These are phyloP conservation scores for Lophura nycthemera DNA, from an alignment of 2,113 vertebrate species.

Conservation along the genomic window DNA sequence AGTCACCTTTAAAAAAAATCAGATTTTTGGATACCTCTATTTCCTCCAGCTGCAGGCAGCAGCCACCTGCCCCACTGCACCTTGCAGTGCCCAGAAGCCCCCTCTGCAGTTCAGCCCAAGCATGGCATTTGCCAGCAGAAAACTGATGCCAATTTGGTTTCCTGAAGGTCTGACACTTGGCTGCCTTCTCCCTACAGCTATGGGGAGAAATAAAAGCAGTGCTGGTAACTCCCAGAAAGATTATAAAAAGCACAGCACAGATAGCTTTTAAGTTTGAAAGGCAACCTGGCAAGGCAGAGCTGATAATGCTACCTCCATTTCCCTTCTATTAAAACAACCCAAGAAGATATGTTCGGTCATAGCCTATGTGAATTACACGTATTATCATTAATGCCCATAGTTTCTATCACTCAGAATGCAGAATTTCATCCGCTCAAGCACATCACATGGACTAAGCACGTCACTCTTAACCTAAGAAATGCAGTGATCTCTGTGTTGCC, in stretches of 20 bases:
- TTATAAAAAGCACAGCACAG: not conserved
- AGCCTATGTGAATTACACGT: not conserved
- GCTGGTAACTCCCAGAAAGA: not conserved
- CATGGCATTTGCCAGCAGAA: not conserved
- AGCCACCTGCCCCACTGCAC: not conserved
- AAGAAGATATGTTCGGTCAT: not conserved
- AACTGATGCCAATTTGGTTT: not conserved
- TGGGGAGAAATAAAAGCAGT: not conserved
- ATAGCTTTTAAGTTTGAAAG: not conserved
- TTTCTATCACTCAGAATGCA: not conserved
- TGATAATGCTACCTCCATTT: not conserved
- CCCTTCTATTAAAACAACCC: not conserved
- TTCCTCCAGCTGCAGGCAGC: not conserved
- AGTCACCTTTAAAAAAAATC: not conserved
- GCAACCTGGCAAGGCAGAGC: not conserved
- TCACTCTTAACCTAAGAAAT: not conserved
- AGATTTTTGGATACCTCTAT: not conserved
- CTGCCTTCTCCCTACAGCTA: not conserved
- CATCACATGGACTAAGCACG: accelerated
- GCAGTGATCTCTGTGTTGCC: not conserved
- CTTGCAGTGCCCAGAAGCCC: not conserved
- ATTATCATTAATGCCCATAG: not conserved
- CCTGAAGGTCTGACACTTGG: not conserved
- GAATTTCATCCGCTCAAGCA: not conserved
- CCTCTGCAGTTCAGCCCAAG: not conserved